phyloP scores from a whole-genome alignment of 1,140 invertebrate genomes.

The Saccostrea echinata region DNA sequence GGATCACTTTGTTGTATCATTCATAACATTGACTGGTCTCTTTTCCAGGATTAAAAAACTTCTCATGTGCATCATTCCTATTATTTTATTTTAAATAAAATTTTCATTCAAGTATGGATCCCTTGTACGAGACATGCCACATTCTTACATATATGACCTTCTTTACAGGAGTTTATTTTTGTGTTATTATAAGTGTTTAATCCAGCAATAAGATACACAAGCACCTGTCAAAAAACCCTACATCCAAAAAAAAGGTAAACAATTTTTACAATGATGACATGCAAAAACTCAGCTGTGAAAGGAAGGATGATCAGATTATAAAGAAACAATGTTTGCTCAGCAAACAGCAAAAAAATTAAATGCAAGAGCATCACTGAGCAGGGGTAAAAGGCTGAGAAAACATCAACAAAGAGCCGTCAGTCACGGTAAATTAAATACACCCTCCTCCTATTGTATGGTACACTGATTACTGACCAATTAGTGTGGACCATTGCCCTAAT shows the following conservation, averaged over 20 bases:
- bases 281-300: background rate
- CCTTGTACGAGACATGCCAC: background rate
- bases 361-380: background rate
- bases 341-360: background rate
- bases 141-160: background rate
- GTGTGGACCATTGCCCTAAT: background rate
- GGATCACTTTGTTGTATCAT: no score
- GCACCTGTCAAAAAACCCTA: background rate
- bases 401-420: background rate
- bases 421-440: constrained; percentile 17
- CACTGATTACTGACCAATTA: background rate
- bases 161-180: constrained; percentile 3
- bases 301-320: background rate
- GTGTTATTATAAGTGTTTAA: constrained; percentile 12
- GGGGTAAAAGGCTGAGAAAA: background rate
- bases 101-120: no score
- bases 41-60: no score
- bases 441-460: background rate
- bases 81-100: no score
- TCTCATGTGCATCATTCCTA: no score
- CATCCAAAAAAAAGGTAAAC: background rate
- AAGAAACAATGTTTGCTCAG: background rate
- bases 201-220: background rate
- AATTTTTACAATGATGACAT: background rate
- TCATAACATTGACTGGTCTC: no score